Evolutionary conservation across 2,888 invertebrate genomes (phyloP), one percentile per base, ranked within the genome.

Genomic region (Lepidocyrtoides sp.): DNA sequence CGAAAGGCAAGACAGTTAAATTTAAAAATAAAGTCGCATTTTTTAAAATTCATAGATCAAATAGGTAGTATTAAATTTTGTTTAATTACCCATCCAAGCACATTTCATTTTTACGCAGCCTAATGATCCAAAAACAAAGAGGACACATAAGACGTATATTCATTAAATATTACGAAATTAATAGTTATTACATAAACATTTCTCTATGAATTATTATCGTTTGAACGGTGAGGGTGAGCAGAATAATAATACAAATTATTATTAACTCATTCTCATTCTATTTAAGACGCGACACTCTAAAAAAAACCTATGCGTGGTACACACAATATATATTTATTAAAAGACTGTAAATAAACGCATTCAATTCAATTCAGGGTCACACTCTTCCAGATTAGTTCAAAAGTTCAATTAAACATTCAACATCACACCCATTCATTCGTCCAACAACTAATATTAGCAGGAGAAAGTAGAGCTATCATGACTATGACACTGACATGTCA

Each of bases 51-150:
- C 79, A 81, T 81, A 17, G 36, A 36, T 57, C 20, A 77, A 81
- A 44, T 60, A 54, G 44, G 54, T 79, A 79, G 32, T 88, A 88
- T 85, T 54, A 84, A 91, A 83, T 63, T 77, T 89, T 89, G 82
- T 87, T 92, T 91, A 91, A 91, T 93, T 93, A 93, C 93, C 93
- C 93, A 93, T 93, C 93, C 93, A 93, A 92, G 92, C 92, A 90
- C 91, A 93, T 92, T 91, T 93, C 93, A 93, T 92, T 91, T 93
- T 93, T 93, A 93, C 93, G 93, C 93, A 93, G 93, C 93, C 93
- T 93, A 92, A 89, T 92, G 91, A 79, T 91, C 89, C 91, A 92
- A 91, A 90, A 92, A 91, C 85, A 92, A 92, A 91, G 81, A 92
- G 77, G 90, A 90, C 90, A 90, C 69, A 41, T 90, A 91, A 86